These are phyloP conservation scores for Syngnathoides biaculeatus DNA, from an alignment of 2,113 vertebrate genomes.

Conservation along the genomic window DNA sequence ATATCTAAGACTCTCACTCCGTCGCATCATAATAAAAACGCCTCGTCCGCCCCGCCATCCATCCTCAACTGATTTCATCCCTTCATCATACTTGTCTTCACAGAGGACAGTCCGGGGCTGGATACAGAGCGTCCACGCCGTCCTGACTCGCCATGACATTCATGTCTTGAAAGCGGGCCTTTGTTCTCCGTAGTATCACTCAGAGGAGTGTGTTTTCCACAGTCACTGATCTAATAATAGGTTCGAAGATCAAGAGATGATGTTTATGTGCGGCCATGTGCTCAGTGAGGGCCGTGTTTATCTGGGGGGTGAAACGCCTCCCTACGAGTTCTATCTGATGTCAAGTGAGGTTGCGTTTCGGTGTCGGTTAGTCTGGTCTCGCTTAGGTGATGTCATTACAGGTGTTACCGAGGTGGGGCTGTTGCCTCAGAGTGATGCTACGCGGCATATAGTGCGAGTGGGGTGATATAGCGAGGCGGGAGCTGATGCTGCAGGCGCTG, in stretches of 20 bases:
- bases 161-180: constrained; percentile 36
- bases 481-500: constrained; percentile 68
- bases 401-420: constrained; percentile 63
- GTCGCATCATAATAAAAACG: neutral
- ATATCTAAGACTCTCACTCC: constrained; percentile 33
- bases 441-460: constrained; percentile 30
- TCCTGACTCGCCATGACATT: constrained; percentile 27
- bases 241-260: constrained; percentile 42
- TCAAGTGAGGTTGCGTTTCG: neutral
- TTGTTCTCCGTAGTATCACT: constrained; percentile 48
- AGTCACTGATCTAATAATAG: constrained; percentile 59
- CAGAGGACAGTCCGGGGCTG: constrained; percentile 34
- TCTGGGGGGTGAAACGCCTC: constrained; percentile 33
- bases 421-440: constrained; percentile 57
- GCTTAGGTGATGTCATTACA: constrained; percentile 59
- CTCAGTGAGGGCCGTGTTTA: constrained; percentile 17
- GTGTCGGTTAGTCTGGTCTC: neutral
- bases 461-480: constrained; percentile 34
- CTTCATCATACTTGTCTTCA: constrained; percentile 24
- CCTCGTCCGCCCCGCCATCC: constrained; percentile 13
- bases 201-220: constrained; percentile 40
- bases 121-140: constrained; percentile 25
- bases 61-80: constrained; percentile 30
- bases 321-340: constrained; percentile 10
- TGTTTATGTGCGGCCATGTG: constrained; percentile 30